phyloP scores from a whole-genome alignment of 1,140 invertebrate genomes.

The Eciton burchellii region DNA sequence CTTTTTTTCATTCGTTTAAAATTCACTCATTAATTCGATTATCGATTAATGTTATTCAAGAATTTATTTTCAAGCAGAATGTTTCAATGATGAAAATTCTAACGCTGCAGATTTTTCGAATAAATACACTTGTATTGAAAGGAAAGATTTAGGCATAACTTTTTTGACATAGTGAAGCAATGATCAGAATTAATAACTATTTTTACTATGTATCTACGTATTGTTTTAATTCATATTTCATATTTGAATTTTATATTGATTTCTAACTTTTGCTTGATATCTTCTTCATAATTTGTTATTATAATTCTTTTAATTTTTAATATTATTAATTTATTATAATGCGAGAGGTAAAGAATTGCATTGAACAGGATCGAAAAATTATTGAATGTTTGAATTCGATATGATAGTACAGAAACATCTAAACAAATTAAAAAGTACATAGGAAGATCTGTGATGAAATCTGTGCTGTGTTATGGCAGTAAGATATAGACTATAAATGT shows the following conservation, averaged over 20 bases:
- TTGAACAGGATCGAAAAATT: too few species aligned
- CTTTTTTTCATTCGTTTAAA: conserved; percentile 37
- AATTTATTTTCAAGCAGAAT: neutral
- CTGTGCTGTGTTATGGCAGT: too few species aligned
- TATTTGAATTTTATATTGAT: neutral
- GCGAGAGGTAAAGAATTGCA: too few species aligned
- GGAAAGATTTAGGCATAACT: neutral
- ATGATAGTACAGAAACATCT: too few species aligned
- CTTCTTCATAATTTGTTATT: neutral
- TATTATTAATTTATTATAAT: conserved; percentile 12
- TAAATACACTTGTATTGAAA: neutral
- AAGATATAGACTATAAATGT: too few species aligned
- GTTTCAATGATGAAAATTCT: neutral
- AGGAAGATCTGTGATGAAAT: too few species aligned
- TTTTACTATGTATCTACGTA: neutral
- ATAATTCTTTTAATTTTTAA: neutral
- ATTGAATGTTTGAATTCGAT: too few species aligned
- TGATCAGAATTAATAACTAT: neutral
- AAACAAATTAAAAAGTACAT: too few species aligned
- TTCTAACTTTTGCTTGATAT: neutral
- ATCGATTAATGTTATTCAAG: neutral
- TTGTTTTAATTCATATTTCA: neutral
- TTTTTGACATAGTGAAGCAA: neutral
- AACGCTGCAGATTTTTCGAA: neutral
- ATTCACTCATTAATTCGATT: neutral